A percentile compares a stretch with the other conserved stretches of the same genome.
These are phyloP conservation scores for Dexiosoma caninum DNA, from an alignment of 2,888 invertebrate genomes.

Conservation along the genomic window DNA sequence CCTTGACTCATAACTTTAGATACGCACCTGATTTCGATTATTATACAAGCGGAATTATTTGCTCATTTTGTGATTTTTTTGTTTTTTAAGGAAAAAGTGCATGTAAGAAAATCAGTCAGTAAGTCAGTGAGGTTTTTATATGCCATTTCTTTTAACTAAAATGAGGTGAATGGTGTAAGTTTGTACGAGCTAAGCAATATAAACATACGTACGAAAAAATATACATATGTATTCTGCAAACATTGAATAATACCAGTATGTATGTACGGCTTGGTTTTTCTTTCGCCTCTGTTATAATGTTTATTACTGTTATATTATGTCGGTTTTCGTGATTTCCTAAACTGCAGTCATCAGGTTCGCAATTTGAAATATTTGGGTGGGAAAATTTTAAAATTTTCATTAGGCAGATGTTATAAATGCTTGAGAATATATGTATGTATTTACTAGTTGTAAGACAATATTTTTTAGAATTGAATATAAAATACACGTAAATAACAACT, in stretches of 20 bases:
- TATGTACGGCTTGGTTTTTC: constrained; percentile 23
- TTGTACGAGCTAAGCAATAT: constrained; percentile 24
- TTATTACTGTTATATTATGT: constrained; percentile 15
- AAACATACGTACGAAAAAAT: constrained; percentile 29
- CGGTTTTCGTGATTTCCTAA: constrained; percentile 29
- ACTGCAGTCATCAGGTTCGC: constrained; percentile 20
- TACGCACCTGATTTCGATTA: constrained; percentile 28
- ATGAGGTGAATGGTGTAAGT: constrained; percentile 44
- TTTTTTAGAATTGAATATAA: too few species aligned
- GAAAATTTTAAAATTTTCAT: neutral
- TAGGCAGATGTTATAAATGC: neutral
- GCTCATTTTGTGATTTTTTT: constrained; percentile 13
- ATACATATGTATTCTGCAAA: constrained; percentile 24
- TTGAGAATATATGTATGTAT: too few species aligned
- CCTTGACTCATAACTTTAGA: neutral
- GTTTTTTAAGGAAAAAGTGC: constrained; percentile 40
- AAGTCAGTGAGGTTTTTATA: constrained; percentile 38
- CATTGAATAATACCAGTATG: constrained; percentile 20
- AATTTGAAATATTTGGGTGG: constrained; percentile 10
- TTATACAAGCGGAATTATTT: constrained; percentile 53
- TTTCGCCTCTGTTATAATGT: neutral
- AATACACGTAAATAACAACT: too few species aligned
- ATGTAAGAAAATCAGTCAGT: constrained; percentile 54
- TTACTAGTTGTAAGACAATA: too few species aligned
- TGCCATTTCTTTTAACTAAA: neutral